Percentiles rank a stretch among this genome's conserved stretches.
phyloP scores from a whole-genome alignment of 2,113 vertebrate genomes.

The Patagioenas fasciata region DNA sequence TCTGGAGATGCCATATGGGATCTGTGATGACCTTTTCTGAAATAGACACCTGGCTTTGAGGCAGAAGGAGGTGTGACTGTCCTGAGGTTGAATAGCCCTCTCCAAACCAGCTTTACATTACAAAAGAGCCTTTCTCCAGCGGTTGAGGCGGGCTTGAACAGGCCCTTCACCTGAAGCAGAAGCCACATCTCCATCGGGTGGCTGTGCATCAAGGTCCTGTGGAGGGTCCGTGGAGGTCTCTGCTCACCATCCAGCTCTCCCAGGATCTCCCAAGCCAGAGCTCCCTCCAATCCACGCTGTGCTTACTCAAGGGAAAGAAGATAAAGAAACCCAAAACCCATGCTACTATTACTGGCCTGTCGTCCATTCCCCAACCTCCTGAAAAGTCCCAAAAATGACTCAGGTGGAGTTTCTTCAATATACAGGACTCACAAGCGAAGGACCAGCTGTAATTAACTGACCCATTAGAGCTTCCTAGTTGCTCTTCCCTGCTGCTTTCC shows the following conservation, averaged over 20 bases:
- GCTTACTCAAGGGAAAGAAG: neutral
- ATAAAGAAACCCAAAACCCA: neutral
- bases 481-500: neutral
- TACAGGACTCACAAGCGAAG: rapidly evolving
- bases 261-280: neutral
- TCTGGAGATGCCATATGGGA: neutral
- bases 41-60: neutral
- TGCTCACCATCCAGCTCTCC: neutral
- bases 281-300: neutral
- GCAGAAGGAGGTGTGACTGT: neutral
- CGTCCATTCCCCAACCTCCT: neutral
- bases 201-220: rapidly evolving
- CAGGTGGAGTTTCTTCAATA: neutral
- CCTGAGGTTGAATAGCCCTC: neutral
- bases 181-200: neutral
- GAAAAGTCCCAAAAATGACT: neutral
- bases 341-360: neutral
- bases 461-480: neutral
- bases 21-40: neutral
- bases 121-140: neutral
- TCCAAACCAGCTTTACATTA: neutral
- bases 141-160: neutral
- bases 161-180: neutral
- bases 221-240: neutral
- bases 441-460: neutral